Evolutionary conservation across 2,797 vertebrate genomes (phyloP).

Genomic region (Synaphobranchus kaupii): DNA sequence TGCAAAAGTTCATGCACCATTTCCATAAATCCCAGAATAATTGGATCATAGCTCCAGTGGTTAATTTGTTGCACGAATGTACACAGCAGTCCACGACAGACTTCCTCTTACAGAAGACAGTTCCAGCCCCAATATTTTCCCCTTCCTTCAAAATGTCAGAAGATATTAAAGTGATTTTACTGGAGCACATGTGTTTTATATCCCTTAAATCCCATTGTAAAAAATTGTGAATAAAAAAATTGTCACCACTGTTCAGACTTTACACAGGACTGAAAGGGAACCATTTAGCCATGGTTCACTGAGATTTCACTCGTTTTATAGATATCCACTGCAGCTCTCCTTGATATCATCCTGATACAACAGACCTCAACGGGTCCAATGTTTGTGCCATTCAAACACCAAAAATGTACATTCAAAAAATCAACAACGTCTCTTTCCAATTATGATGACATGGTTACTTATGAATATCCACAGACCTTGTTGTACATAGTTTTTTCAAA

Average conservation of each 20-base stretch:
- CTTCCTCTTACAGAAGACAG: conserved; percentile 39
- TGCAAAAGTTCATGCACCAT: conserved; percentile 13
- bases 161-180: conserved; percentile 36
- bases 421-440: too few relatives aligned
- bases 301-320: too few relatives aligned
- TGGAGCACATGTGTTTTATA: conserved; percentile 38
- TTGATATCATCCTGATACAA: too few relatives aligned
- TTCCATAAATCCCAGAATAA: conserved; percentile 35
- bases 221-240: conserved; percentile 24
- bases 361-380: too few relatives aligned
- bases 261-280: conserved; percentile 23
- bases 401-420: too few relatives aligned
- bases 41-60: conserved; percentile 24
- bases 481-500: too few relatives aligned
- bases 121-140: conserved; percentile 34
- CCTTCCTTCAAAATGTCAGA: conserved; percentile 38
- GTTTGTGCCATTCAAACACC: too few relatives aligned
- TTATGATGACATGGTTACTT: too few relatives aligned
- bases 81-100: conserved; percentile 34
- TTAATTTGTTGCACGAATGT: conserved; percentile 31
- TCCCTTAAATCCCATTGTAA: conserved; percentile 26
- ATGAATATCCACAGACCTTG: too few relatives aligned
- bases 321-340: too few relatives aligned
- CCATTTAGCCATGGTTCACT: too few relatives aligned
- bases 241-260: conserved; percentile 10